Conservation (phyloP, 2,113 vertebrate genomes). For the Centropus bengalensis region DNA sequence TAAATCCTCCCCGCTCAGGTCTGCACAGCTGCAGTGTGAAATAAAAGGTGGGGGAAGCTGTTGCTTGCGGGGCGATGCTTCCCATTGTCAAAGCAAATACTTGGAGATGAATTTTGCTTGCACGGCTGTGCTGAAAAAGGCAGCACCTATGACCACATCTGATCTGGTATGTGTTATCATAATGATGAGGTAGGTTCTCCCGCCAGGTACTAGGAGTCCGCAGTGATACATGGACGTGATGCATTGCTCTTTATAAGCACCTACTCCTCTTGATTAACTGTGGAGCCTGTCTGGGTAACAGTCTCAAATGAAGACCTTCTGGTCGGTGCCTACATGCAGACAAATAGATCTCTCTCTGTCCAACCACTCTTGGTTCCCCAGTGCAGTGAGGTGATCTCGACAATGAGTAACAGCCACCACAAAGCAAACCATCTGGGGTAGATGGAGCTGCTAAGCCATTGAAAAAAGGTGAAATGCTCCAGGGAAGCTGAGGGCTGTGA, state of each 20-base stretch:
- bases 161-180: neutral
- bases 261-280: rapidly evolving
- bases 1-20: neutral
- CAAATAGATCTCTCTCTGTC: no score
- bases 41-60: neutral
- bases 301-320: neutral
- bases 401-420: neutral
- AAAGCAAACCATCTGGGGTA: neutral
- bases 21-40: neutral
- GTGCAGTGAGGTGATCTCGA: neutral
- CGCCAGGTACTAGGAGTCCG: rapidly evolving
- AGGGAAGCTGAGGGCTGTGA: neutral
- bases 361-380: no score
- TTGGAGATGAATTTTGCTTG: neutral
- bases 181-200: neutral
- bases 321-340: neutral
- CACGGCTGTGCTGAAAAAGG: rapidly evolving
- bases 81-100: rapidly evolving
- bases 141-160: neutral
- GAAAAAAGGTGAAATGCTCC: neutral
- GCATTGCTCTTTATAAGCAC: neutral
- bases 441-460: neutral
- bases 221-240: neutral
- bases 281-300: rapidly evolving
- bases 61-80: neutral